Base-by-base conservation (phyloP, 2,113 vertebrate genomes). In the Piaya cayana region DNA sequence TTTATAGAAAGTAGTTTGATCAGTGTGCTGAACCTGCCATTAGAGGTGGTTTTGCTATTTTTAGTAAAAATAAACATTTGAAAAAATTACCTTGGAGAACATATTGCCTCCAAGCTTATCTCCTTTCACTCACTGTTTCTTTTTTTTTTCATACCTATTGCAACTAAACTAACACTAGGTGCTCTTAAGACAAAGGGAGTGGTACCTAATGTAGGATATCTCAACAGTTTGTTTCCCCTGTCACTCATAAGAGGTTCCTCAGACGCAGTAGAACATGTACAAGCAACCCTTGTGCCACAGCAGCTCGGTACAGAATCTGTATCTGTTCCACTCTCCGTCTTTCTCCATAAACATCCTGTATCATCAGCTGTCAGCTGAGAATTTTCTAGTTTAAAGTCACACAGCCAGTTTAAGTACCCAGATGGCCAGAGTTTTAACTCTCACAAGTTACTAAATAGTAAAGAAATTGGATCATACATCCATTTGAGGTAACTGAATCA, bases 21-120 rank as follows among this genome's bases (percentile, higher is more conserved):
- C 89, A 94, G 53, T 85, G 82, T 95, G 85, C 85, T 93, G 87
- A 94, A 94, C 75, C 78, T 91, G 75, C 59, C 67, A 53, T 88
- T 82, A 91, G 67, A 45, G 42, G 53, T 82, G 78, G 59, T 47
- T 90, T 94, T 85, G 32, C 71, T 94, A 82, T 67, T 94, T 87
- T 93, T 94, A 95, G 64, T 94, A 95, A 93, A 95, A 97, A 92
- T 91, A 95, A 95, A 91, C 63, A 80, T 91, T 78, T 91, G 34
- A 88, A 96, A 91, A 90, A 94, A 50, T 67, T 53, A 87, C 16
- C 58, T 58, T 56, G 34, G 95, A 96, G 79, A 83, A 86, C 12
- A 29, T 53, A 58, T 1, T 0, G 2, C 49, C 74, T 89, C 92
- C 77, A 76, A 86, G 62, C 2, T 87, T 72, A 64, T 60, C 42